These are phyloP conservation scores for Formica selysi DNA, from an alignment of 1,140 invertebrate species.

Conservation along the genomic window DNA sequence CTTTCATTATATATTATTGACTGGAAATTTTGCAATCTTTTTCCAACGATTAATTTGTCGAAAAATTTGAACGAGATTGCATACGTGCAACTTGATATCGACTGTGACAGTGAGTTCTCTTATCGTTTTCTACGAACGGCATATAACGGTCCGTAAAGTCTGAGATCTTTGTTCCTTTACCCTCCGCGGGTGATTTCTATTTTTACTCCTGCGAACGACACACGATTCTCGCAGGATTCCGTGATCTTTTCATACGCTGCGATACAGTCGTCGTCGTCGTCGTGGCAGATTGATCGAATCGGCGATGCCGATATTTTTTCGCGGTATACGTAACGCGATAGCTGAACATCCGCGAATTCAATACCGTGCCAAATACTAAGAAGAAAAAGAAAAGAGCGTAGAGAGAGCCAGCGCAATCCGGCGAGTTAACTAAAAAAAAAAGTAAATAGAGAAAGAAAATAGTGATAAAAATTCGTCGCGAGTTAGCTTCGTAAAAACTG, in stretches of 20 bases:
- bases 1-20: neutral
- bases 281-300: slow-evolving; percentile 57
- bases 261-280: neutral
- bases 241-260: neutral
- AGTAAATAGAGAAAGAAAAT: neutral
- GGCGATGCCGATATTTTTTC: slow-evolving; percentile 46
- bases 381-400: slow-evolving; percentile 14
- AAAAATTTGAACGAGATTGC: neutral
- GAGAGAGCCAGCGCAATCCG: slow-evolving; percentile 44
- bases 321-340: slow-evolving; percentile 71
- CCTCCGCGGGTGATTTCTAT: neutral
- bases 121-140: neutral
- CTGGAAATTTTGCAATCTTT: neutral
- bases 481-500: slow-evolving; percentile 20
- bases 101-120: neutral
- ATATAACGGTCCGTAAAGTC: neutral
- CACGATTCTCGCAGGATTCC: slow-evolving; percentile 1
- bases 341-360: slow-evolving; percentile 63
- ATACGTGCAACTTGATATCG: neutral
- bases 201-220: neutral
- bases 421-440: neutral
- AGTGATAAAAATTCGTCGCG: slow-evolving; percentile 18
- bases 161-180: neutral
- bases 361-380: slow-evolving; percentile 54
- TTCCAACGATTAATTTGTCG: neutral